A percentile compares a stretch with the other conserved stretches of the same genome.
phyloP scores from a whole-genome alignment of 2,797 vertebrate species.

The Sebastes vulpes region DNA sequence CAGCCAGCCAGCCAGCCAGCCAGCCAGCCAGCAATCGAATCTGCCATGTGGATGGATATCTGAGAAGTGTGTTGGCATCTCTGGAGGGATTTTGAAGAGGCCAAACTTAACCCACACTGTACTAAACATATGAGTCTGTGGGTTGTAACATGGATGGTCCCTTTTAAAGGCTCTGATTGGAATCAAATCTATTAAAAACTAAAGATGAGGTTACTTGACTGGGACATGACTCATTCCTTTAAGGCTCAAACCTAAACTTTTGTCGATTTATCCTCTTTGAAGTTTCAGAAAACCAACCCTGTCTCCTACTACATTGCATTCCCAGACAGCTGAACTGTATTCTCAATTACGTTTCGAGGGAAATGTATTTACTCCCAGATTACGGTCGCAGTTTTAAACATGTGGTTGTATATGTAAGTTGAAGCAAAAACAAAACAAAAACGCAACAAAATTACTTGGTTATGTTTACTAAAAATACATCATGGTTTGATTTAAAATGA shows the following conservation, averaged over 20 bases:
- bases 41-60: constrained; percentile 79
- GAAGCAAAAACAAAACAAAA: no score
- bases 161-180: constrained; percentile 21
- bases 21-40: constrained; percentile 66
- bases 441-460: no score
- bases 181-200: constrained; percentile 23
- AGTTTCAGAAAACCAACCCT: not conserved
- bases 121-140: constrained; percentile 62
- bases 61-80: constrained; percentile 78
- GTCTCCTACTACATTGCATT: no score
- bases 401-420: no score
- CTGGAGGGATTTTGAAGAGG: constrained; percentile 65
- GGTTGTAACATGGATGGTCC: constrained; percentile 30
- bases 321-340: no score
- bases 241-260: not conserved
- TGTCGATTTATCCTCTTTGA: not conserved
- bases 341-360: no score
- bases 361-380: no score
- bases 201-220: not conserved
- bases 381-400: no score
- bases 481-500: no score
- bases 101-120: constrained; percentile 73
- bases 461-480: no score
- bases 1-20: constrained; percentile 28
- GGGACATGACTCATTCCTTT: not conserved